Conservation (phyloP, 2,888 invertebrate genomes). For the Dioctria linearis region DNA sequence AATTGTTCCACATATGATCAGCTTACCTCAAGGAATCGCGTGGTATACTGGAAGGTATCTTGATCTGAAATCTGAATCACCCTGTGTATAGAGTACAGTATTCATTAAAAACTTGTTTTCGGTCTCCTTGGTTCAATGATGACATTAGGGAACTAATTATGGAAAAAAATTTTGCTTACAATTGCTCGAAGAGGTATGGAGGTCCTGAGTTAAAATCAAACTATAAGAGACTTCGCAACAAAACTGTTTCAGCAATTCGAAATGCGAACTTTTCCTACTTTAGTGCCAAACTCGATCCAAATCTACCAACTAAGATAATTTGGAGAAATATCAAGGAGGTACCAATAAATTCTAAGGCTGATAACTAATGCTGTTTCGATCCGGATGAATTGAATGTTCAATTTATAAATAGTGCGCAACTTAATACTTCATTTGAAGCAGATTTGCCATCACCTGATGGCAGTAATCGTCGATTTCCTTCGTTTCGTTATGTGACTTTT, state of each 20-base stretch:
- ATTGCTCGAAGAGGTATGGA: neutral
- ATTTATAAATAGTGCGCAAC: neutral
- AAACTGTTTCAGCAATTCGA: neutral
- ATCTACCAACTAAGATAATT: neutral
- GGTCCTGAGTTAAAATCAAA: neutral
- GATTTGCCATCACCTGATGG: too few relatives aligned
- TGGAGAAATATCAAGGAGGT: neutral
- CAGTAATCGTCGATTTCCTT: too few relatives aligned
- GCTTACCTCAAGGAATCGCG: too few relatives aligned
- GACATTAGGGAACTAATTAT: neutral
- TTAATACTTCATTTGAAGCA: too few relatives aligned
- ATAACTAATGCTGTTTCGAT: neutral
- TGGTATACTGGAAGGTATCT: too few relatives aligned
- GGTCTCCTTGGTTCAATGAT: neutral
- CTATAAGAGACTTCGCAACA: neutral
- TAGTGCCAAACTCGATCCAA: neutral
- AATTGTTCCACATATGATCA: too few relatives aligned
- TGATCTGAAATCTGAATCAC: too few relatives aligned
- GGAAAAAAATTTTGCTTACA: neutral
- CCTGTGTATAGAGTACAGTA: too few relatives aligned
- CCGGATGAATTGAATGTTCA: neutral
- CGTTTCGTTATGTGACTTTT: too few relatives aligned
- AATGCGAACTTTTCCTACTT: neutral
- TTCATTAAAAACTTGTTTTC: too few relatives aligned
- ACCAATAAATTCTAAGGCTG: neutral